Conservation (phyloP, 1,140 invertebrate species). For the Papilio helenus region DNA sequence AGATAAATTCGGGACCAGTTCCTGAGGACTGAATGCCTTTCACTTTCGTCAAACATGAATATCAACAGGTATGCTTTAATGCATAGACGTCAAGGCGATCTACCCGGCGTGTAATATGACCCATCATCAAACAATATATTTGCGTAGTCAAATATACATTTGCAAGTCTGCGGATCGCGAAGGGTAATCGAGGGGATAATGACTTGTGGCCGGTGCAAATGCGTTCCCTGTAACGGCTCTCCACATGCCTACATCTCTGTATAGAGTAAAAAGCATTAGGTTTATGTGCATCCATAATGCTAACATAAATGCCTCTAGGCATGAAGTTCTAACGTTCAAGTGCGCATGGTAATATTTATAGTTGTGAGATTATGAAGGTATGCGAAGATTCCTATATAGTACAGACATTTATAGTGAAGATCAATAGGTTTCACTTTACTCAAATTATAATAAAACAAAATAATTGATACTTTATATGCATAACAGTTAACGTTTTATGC, state of each 20-base stretch:
- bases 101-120: constrained; percentile 43
- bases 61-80: constrained; percentile 50
- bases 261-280: constrained; percentile 41
- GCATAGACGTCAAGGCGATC: constrained; percentile 53
- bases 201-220: constrained; percentile 69
- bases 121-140: constrained; percentile 56
- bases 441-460: background rate
- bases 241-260: constrained; percentile 52
- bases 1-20: constrained; percentile 38
- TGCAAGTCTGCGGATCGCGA: constrained; percentile 61
- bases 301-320: constrained; percentile 16
- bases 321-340: constrained; percentile 7
- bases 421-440: background rate
- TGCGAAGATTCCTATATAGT: background rate
- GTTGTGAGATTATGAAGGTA: background rate
- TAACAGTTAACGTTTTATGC: background rate
- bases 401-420: background rate
- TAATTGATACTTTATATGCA: no score
- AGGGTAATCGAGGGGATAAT: constrained; percentile 65
- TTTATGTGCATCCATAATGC: constrained; percentile 31
- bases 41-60: constrained; percentile 57
- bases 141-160: constrained; percentile 61
- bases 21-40: constrained; percentile 48
- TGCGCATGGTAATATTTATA: background rate
- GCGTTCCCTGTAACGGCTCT: constrained; percentile 71